Evolutionary conservation across 1,140 invertebrate genomes (phyloP), one percentile per base, ranked within the genome.

Genomic region (Pachyrhynchus sulphureomaculatus): DNA sequence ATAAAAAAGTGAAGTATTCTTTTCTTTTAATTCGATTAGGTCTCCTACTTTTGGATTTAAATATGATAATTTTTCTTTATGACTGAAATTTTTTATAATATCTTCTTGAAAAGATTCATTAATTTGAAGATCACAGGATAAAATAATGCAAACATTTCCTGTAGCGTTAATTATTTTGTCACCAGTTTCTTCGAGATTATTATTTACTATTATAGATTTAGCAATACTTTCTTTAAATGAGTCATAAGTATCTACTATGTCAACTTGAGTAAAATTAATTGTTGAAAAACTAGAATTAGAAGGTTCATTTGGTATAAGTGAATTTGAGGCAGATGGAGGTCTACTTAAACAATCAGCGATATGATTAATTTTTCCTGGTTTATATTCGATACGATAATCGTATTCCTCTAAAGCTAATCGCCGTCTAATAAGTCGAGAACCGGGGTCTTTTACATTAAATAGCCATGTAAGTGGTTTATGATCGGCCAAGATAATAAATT

Each of bases 361-460:
- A 8, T 26, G 6, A 57, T 78, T 79, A 5, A 54, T 41, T 66
- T 67, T 72, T 9, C 75, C 77, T 6, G 64, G 64, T 66, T 74
- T 76, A 53, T 78, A 77, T 6, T 60, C 48, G 2, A 83, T 76
- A 58, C 59, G 75, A 64, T 76, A 80, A 18, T 79, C 67, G 66
- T 76, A 82, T 56, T 79, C 75, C n/a, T 59, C 41, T 9, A 77
- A 41, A 56, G 58, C 39, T 13, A 75, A 44, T 36, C 72, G 29
- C 80, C 80, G 83, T 57, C 79, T 64, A 1, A 76, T 69, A 12
- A 83, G 60, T 62, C 76, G 54, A 23, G 69, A 73, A 1, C 60
- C 69, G 6, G 75, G 74, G 49, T 81, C 75, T 69, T 76, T 80
- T 0, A 75, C 62, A 5, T 72, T 74, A 5, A 72, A 68, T 2